phyloP scores from a whole-genome alignment of 2,888 invertebrate species.

The Sarcophaga rosellei region DNA sequence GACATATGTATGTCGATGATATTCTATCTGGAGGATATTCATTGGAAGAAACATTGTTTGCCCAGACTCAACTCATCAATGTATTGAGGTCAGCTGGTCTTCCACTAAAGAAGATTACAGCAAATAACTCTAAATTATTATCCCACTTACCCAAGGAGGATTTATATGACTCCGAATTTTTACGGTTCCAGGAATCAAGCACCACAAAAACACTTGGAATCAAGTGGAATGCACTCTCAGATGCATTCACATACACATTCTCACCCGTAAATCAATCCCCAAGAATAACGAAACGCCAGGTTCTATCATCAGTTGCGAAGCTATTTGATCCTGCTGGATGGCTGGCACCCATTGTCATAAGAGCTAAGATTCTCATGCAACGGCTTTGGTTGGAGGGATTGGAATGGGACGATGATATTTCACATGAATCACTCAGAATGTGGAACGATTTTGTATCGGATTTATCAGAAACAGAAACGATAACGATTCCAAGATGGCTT shows the following conservation, averaged over 20 bases:
- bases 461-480: too few species aligned
- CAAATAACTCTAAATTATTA: not conserved
- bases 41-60: not conserved
- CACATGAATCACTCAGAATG: too few species aligned
- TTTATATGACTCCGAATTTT: conserved; percentile 13
- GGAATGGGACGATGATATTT: too few species aligned
- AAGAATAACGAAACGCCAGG: conserved; percentile 12
- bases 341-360: conserved; percentile 41
- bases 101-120: not conserved
- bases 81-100: not conserved
- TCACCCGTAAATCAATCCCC: not conserved
- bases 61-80: not conserved
- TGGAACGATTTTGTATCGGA: too few species aligned
- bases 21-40: not conserved
- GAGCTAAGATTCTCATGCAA: conserved; percentile 53
- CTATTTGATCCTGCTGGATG: conserved; percentile 43
- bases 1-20: conserved; percentile 21
- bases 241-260: conserved; percentile 20
- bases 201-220: conserved; percentile 36
- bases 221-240: conserved; percentile 35
- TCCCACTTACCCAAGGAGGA: not conserved
- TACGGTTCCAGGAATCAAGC: conserved; percentile 24
- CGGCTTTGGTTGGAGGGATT: conserved; percentile 48
- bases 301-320: not conserved
- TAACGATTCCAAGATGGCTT: not conserved